phyloP scores from a whole-genome alignment of 1,140 invertebrate species.

The Heliothis virescens region DNA sequence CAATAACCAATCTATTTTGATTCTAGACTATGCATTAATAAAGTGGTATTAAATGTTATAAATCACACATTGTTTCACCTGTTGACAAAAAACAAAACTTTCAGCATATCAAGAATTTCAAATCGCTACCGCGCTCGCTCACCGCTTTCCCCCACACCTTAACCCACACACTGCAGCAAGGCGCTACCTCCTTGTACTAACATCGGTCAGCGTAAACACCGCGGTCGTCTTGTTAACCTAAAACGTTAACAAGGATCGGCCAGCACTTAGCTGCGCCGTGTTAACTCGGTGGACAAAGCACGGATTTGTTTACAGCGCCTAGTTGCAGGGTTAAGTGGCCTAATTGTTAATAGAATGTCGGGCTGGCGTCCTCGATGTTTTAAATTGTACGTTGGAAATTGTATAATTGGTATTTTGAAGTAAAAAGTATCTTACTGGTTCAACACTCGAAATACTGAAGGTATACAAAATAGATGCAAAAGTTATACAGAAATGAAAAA shows the following conservation, averaged over 20 bases:
- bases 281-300: conserved; percentile 79
- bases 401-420: not conserved
- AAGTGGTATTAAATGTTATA: no score
- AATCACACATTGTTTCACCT: no score
- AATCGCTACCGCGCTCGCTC: not conserved
- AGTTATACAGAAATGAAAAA: no score
- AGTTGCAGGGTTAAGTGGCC: conserved; percentile 77
- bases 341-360: conserved; percentile 79
- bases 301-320: conserved; percentile 78
- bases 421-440: not conserved
- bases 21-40: no score
- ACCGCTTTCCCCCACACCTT: conserved; percentile 42
- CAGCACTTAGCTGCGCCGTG: conserved; percentile 75
- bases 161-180: conserved; percentile 55
- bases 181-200: conserved; percentile 75
- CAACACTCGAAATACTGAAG: no score
- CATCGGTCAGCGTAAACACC: conserved; percentile 68
- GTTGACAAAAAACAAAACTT: no score
- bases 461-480: no score
- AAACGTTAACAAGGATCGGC: conserved; percentile 81
- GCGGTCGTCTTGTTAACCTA: conserved; percentile 79
- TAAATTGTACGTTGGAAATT: no score
- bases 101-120: no score
- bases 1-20: no score
- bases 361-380: conserved; percentile 43